Evolutionary conservation across 92 coral and sea anemone genomes (phyloP), one percentile per base, ranked within the genome.

Genomic region (Epizoanthus ramosus): DNA sequence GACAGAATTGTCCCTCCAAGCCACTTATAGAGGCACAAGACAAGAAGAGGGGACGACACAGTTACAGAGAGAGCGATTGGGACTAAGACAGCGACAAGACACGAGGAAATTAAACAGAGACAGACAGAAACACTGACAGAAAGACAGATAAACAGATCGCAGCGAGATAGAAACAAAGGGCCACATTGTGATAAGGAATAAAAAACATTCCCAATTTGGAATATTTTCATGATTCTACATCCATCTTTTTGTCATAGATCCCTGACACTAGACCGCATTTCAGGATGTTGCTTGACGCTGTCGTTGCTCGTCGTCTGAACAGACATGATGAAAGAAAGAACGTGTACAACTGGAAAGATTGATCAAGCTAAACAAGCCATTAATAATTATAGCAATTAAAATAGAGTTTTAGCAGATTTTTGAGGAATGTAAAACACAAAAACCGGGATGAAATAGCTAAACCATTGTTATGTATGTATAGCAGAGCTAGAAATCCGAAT

Each of bases 81-180:
- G 43, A 67, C 71, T 12, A 50, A 50, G 47, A 33, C 71, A 67
- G 71, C 43, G 71, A 67, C 71, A 67, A 67, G 71, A 67, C 50
- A 33, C 24, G 70, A 1, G 39, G 71, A 33, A 67, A 33, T 50
- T 24, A 67, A 67, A 67, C 71, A 67, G 70, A 25, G 5, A 65
- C 70, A 65, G 68, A 63, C 14, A 65, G 70, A 65, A 65, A 50
- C 8, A 12, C 15, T 3, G 17, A 31, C 71, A 67, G 70, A 65
- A 12, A 8, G 37, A 65, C 31, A 65, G 8, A 65, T 23, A 24
- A 14, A 3, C 68, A 23, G 70, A 19, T 63, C 68, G 31, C 68
- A 0, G 35, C 69, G 15, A 23, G 41, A 64, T 21, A 64, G 69
- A 64, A 21, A 64, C 68, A 64, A 64, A 64, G 41, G 24, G 35